These are phyloP conservation scores for Trochalopteron elliotii DNA, from an alignment of 2,113 vertebrate species.

Conservation along the genomic window DNA sequence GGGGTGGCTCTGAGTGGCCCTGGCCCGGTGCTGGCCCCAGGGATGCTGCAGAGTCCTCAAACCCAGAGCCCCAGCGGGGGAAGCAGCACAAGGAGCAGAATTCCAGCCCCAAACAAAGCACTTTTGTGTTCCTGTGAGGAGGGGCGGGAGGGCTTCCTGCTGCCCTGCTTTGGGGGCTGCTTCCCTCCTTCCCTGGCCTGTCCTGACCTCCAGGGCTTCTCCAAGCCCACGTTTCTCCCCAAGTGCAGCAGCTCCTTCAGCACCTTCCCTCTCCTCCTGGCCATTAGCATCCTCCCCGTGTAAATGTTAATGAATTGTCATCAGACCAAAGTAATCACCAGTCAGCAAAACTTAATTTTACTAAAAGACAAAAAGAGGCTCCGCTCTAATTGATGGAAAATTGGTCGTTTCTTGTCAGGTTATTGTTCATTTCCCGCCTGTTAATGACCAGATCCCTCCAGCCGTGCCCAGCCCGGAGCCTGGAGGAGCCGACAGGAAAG, in stretches of 20 bases:
- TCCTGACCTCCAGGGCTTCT: background rate
- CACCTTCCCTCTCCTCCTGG: background rate
- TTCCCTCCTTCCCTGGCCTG: background rate
- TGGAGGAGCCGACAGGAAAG: background rate
- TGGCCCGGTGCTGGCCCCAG: accelerated
- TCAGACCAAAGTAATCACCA: constrained; percentile 42
- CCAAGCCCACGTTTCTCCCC: background rate
- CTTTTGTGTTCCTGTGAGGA: background rate
- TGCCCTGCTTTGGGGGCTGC: background rate
- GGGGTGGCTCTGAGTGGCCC: background rate
- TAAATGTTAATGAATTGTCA: constrained; percentile 48
- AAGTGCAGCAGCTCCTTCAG: accelerated
- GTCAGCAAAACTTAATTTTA: constrained; percentile 59
- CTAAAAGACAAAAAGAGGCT: constrained; percentile 23
- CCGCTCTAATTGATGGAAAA: constrained; percentile 69
- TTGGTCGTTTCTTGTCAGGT: constrained; percentile 58
- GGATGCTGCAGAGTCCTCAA: background rate
- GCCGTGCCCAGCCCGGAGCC: background rate
- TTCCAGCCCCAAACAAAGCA: background rate
- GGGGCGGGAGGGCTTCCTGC: background rate
- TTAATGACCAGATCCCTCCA: constrained; percentile 55
- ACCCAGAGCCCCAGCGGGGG: background rate
- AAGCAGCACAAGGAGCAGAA: accelerated
- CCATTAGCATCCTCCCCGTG: background rate
- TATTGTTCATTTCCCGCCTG: constrained; percentile 63